Percentiles rank a stretch among this genome's conserved stretches.
These are phyloP conservation scores for Graptemys geographica DNA, from an alignment of 2,797 vertebrate genomes.

Conservation along the genomic window DNA sequence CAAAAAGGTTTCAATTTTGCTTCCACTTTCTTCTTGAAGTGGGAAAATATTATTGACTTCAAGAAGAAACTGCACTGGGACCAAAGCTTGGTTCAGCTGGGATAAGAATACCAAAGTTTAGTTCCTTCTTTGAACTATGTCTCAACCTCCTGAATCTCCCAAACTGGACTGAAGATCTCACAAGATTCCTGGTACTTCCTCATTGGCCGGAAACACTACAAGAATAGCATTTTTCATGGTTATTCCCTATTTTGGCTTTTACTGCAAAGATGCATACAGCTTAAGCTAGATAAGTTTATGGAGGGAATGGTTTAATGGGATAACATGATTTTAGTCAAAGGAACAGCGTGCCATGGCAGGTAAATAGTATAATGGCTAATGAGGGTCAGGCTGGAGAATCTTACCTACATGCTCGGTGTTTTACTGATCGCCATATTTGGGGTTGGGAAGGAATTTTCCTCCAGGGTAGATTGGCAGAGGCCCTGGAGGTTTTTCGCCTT, in stretches of 20 bases:
- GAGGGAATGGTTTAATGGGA: too few species aligned
- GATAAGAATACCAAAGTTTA: background rate
- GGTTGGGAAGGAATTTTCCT: too few species aligned
- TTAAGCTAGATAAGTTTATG: too few species aligned
- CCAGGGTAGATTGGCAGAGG: too few species aligned
- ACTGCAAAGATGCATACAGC: background rate
- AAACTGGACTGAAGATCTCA: background rate
- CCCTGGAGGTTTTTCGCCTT: too few species aligned
- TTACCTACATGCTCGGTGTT: too few species aligned
- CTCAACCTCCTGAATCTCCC: background rate
- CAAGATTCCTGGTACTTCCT: background rate
- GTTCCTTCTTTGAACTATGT: accelerated
- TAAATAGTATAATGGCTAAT: too few species aligned
- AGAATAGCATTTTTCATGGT: background rate
- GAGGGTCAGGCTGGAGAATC: too few species aligned
- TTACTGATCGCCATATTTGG: too few species aligned
- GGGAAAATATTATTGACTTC: background rate
- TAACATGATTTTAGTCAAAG: too few species aligned
- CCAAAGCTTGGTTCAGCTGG: background rate
- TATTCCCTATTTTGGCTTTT: background rate
- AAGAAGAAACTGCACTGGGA: background rate
- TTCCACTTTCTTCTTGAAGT: background rate
- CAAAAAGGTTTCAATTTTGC: background rate
- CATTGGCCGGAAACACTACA: background rate
- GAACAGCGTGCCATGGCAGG: too few species aligned